Evolutionary conservation across 1,140 invertebrate species (phyloP), one percentile per base, ranked within the genome.

Genomic region (Sinella curviseta): DNA sequence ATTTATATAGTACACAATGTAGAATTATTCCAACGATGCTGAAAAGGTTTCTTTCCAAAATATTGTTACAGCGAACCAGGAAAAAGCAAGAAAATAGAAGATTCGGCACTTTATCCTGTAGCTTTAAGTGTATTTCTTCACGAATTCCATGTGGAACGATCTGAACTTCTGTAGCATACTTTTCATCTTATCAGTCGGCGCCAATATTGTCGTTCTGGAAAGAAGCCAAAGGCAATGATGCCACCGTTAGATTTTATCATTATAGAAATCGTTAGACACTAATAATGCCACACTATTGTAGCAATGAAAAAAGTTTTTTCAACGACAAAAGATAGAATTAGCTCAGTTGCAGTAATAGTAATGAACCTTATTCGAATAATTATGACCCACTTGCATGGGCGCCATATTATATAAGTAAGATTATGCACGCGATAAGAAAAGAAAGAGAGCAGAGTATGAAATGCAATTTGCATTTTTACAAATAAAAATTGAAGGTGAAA

Each of bases 81-180:
- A n/a, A n/a, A n/a, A n/a, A n/a, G n/a, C n/a, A n/a, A n/a, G n/a
- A n/a, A n/a, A n/a, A n/a, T n/a, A n/a, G n/a, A n/a, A n/a, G n/a
- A n/a, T n/a, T n/a, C n/a, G n/a, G n/a, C n/a, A n/a, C n/a, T n/a
- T n/a, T n/a, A n/a, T n/a, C n/a, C n/a, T n/a, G n/a, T n/a, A n/a
- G n/a, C n/a, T 48, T 65, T 26, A 65, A n/a, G 57, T 8, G 57
- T 95, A 97, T 85, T 95, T 90, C 84, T 92, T 88, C 65, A 98
- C 87, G 88, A 99, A 99, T 39, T 93, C 90, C 39, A 89, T 80
- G 86, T 99, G 97, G 89, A 98, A 99, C 78, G 90, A 87, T 83
- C 91, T 90, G 86, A 99, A 94, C 85, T 91, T 92, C 28, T 92
- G 89, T 83, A 99, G 88, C 95, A 99, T 97, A 20, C 88, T 88